Conservation (phyloP, 2,888 invertebrate species). For the Penaeus monodon region DNA sequence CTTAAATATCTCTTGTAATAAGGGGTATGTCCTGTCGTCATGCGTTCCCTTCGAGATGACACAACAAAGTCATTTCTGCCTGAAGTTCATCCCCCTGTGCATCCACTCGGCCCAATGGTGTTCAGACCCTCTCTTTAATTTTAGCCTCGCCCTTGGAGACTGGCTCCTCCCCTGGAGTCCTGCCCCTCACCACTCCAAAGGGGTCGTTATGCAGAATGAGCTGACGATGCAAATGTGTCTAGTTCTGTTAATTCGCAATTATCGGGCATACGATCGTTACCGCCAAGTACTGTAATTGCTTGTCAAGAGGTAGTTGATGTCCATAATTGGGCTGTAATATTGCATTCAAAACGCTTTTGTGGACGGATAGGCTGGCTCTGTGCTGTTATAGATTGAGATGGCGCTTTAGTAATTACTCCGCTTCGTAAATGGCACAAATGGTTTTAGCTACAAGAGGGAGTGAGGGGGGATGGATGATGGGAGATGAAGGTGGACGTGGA, state of each 20-base stretch:
- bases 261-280: constrained; percentile 58
- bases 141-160: neutral
- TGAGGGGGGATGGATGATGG: neutral
- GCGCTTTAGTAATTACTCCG: constrained; percentile 4
- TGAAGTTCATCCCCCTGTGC: no score
- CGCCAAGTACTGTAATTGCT: constrained; percentile 58
- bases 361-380: constrained; percentile 29
- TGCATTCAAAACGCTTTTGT: constrained; percentile 59
- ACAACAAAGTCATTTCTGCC: no score
- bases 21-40: no score
- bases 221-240: constrained; percentile 59
- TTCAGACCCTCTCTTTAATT: neutral
- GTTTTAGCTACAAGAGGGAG: constrained; percentile 10
- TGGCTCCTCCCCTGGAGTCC: neutral
- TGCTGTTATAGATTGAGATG: constrained; percentile 30
- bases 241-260: constrained; percentile 59
- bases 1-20: no score
- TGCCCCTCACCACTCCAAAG: constrained; percentile 18
- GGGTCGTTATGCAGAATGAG: constrained; percentile 56
- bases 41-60: no score
- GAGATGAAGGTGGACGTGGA: neutral
- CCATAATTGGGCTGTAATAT: constrained; percentile 58
- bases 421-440: constrained; percentile 11
- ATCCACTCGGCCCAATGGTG: neutral
- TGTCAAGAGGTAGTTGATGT: constrained; percentile 59